A percentile compares a stretch with the other conserved stretches of the same genome.
Evolutionary conservation across 2,888 invertebrate genomes (phyloP).

Genomic region (Macaria liturata): DNA sequence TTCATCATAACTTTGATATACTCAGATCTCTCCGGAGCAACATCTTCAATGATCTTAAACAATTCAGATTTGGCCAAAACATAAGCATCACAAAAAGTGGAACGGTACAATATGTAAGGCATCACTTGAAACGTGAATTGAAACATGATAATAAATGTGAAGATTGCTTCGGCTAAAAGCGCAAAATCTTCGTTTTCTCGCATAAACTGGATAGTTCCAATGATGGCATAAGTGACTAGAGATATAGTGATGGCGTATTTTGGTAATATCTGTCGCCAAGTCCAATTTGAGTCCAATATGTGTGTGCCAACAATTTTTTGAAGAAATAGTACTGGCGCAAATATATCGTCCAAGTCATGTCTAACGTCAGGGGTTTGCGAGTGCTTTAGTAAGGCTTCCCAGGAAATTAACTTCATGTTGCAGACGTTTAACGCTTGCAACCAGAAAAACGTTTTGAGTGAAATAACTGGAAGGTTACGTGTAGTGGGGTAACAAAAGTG

Average conservation of each 20-base stretch:
- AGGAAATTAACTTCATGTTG: conserved; percentile 45
- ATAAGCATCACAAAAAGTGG: conserved; percentile 49
- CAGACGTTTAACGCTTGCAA: conserved; percentile 26
- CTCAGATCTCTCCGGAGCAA: conserved; percentile 33
- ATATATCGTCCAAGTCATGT: conserved; percentile 53
- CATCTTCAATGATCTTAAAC: conserved; percentile 40
- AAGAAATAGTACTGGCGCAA: conserved; percentile 42
- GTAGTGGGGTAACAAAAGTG: conserved; percentile 9
- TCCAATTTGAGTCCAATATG: conserved; percentile 60
- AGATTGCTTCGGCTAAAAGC: conserved; percentile 53
- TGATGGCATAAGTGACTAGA: conserved; percentile 52
- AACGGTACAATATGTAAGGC: conserved; percentile 44
- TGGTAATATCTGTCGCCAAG: conserved; percentile 44
- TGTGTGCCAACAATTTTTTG: conserved; percentile 44
- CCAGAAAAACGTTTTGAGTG: conserved; percentile 2
- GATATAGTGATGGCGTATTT: conserved; percentile 43
- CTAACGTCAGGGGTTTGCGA: conserved; percentile 52
- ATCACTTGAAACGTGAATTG: conserved; percentile 47
- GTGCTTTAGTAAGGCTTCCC: conserved; percentile 37
- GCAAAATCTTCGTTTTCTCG: conserved; percentile 46
- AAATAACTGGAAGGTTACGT: conserved; percentile 19
- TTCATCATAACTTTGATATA: conserved; percentile 28
- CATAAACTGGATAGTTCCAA: conserved; percentile 54
- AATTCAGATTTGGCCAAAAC: conserved; percentile 50
- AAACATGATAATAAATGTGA: conserved; percentile 49